These are phyloP conservation scores for Phyllostomus discolor DNA, from an alignment of 2,113 vertebrate genomes.

Conservation along the genomic window DNA sequence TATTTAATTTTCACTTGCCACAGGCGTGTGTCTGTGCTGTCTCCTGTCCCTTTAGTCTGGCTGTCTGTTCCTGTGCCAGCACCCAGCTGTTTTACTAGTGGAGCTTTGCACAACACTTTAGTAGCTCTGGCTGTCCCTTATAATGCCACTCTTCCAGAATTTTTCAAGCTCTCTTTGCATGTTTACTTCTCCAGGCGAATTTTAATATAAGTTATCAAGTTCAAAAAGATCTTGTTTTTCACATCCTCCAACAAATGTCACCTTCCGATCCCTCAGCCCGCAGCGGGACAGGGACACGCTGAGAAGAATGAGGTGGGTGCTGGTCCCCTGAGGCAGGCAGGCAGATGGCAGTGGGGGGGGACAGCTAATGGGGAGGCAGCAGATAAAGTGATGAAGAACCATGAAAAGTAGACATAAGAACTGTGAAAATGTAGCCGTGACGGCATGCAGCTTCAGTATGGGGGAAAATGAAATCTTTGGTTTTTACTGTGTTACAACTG, in stretches of 20 bases:
- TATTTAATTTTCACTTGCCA: conserved; percentile 59
- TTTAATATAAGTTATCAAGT: conserved; percentile 63
- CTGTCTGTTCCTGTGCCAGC: conserved; percentile 39
- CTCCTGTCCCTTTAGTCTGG: conserved; percentile 56
- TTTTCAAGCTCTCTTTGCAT: conserved; percentile 35
- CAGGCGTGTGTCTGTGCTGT: conserved; percentile 47
- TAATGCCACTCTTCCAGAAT: conserved; percentile 12
- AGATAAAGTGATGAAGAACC: background rate
- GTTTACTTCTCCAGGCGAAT: conserved; percentile 61
- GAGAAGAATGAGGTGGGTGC: background rate
- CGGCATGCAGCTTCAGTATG: background rate
- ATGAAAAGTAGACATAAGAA: background rate
- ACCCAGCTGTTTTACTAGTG: conserved; percentile 38
- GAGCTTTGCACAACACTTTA: conserved; percentile 34
- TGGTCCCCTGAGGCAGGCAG: background rate
- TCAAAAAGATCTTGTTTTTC: conserved; percentile 45
- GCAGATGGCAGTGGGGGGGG: background rate
- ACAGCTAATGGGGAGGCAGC: background rate
- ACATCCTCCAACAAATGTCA: conserved; percentile 37
- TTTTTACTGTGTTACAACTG: background rate
- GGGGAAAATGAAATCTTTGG: background rate
- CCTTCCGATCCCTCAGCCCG: conserved; percentile 14
- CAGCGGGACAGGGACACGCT: background rate
- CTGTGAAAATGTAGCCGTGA: background rate
- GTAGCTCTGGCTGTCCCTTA: background rate